Evolutionary conservation across 2,113 vertebrate genomes (phyloP).

Genomic region (Vulpes lagopus): DNA sequence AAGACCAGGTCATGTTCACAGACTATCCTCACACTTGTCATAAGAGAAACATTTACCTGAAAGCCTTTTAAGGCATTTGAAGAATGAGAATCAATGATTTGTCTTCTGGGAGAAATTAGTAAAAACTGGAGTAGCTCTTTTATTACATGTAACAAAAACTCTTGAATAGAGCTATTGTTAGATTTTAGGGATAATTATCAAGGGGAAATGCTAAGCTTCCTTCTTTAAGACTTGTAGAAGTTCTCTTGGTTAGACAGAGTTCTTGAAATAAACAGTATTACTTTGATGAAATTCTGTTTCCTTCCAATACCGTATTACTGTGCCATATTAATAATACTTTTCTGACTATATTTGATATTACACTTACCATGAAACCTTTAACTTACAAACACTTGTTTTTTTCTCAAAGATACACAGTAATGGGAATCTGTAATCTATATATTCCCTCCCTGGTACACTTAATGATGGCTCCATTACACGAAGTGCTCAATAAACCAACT

Average conservation of each 20-base stretch:
- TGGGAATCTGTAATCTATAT: not conserved
- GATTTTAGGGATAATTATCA: conserved; percentile 17
- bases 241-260: not conserved
- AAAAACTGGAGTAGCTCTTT: not conserved
- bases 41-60: not conserved
- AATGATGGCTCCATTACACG: not conserved
- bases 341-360: not conserved
- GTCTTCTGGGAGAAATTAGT: not conserved
- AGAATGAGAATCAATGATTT: conserved; percentile 47
- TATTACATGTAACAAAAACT: not conserved
- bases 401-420: not conserved
- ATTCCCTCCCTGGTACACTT: not conserved
- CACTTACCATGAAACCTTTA: conserved; percentile 26
- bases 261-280: conserved; percentile 5
- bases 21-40: not conserved
- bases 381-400: not conserved
- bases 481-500: conserved; percentile 59
- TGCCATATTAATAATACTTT: not conserved
- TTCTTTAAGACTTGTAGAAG: conserved; percentile 31
- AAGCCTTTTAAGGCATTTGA: not conserved
- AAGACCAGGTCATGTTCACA: not conserved
- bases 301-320: not conserved
- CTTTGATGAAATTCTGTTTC: conserved; percentile 34
- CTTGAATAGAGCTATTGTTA: conserved; percentile 15
- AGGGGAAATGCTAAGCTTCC: conserved; percentile 35